Base-by-base conservation (phyloP, 2,888 invertebrate genomes). In the Willowsia nigromaculata region DNA sequence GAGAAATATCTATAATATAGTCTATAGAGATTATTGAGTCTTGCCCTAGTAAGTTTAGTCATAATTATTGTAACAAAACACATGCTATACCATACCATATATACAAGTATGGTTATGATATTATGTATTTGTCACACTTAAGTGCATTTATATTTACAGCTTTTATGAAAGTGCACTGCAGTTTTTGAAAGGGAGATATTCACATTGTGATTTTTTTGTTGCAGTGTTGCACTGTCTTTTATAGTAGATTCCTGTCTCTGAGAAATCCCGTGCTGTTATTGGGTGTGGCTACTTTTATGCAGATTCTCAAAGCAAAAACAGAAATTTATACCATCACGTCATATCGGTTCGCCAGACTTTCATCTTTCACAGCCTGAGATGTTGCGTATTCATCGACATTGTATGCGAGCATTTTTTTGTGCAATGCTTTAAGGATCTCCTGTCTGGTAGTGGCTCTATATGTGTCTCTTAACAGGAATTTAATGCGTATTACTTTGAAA, bases 251-350 rank as follows among this genome's bases (percentile, higher is more conserved):
- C 56, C 80, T 80, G 56, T 80, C 80, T 59, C 80, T 80, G 30
- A 56, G 43, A 47, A 43, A 56, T 30, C 59, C 37, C 80, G 80
- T 80, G 33, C 59, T 80, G 50, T 80, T 65, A 56, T 82, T 82
- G 82, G 82, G 82, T 82, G 62, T 62, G 82, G 65, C 82, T 27
- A 22, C 18, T 22, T 25, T 43, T 43, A 22, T 30, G 18, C 30
- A 30, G 47, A 82, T 82, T 65, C 43, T 65, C 30, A 43, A 82
- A 82, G 40, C 27, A 40, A 13, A 76, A 65, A 62, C 25, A 40
- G 11, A 59, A 9, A 59, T 9, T 27, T 56, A 56, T 25, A 2
- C 25, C 11, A 25, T 25, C 30, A 62, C 11, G 0, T 53, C 18
- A 53, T 53, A 62, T 62, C 33, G 62, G 33, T 62, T 62, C 27